Percentiles rank a stretch among this genome's conserved stretches.
Evolutionary conservation across 2,113 vertebrate genomes (phyloP).

Genomic region (Megatriorchis doriae): DNA sequence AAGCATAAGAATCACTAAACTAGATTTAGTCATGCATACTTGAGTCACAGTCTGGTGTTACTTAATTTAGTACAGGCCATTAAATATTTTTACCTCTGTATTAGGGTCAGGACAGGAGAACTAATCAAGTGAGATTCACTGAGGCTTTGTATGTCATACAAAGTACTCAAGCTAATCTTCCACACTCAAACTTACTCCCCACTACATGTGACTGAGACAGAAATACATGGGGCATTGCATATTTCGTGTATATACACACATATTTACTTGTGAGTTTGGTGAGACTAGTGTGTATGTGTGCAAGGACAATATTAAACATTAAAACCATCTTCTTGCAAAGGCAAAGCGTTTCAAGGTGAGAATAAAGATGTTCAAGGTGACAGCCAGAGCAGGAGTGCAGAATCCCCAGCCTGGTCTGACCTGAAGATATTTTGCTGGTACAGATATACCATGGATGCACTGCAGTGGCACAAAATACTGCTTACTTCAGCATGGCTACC

Average conservation of each 20-base stretch:
- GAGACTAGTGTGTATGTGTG: neutral
- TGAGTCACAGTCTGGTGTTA: neutral
- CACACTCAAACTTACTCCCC: neutral
- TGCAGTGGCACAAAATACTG: neutral
- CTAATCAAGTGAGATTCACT: neutral
- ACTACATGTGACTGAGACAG: neutral
- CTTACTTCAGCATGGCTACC: neutral
- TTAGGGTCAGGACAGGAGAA: conserved; percentile 13
- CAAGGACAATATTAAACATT: neutral
- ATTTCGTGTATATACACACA: neutral
- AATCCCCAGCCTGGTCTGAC: neutral
- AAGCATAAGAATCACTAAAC: neutral
- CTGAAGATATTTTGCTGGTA: neutral
- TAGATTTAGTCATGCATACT: neutral
- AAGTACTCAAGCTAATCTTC: conserved; percentile 19
- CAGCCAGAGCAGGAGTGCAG: neutral
- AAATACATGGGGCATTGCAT: neutral
- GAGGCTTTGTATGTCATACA: neutral
- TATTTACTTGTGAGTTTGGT: neutral
- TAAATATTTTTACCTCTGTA: conserved; percentile 52
- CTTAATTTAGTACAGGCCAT: neutral
- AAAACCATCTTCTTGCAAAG: neutral
- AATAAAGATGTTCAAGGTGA: neutral
- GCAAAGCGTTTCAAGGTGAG: neutral
- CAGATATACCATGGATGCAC: neutral